These are phyloP conservation scores for Mesocentrotus franciscanus DNA, from an alignment of 53 echinoderm and acorn worm genomes.

Conservation along the genomic window DNA sequence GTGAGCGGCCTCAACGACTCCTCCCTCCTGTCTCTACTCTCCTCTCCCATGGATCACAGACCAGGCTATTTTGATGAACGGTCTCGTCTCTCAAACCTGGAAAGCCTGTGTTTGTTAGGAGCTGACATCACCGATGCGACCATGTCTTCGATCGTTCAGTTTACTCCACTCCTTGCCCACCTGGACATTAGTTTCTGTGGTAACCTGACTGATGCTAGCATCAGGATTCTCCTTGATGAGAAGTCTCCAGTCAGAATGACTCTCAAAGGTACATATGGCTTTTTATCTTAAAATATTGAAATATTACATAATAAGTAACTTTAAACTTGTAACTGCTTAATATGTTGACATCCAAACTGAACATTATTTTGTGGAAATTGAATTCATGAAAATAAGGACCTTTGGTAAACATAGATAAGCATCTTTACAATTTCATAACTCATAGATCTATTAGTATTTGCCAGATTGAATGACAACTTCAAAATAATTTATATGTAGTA, in stretches of 20 bases:
- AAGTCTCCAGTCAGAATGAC: slow-evolving; percentile 77
- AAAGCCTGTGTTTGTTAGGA: slow-evolving; percentile 78
- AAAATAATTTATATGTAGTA: not conserved
- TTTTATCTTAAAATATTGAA: not conserved
- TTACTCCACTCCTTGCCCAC: slow-evolving; percentile 67
- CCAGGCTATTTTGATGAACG: slow-evolving; percentile 91
- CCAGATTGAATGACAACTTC: not conserved
- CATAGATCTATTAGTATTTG: not conserved
- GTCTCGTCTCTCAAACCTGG: slow-evolving; percentile 80
- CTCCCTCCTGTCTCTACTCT: slow-evolving; percentile 73
- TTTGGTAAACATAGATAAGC: not conserved
- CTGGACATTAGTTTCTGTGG: slow-evolving; percentile 92
- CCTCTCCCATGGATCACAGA: slow-evolving; percentile 86
- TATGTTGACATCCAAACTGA: too few relatives aligned
- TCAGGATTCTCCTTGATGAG: slow-evolving; percentile 74
- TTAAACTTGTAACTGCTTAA: too few relatives aligned
- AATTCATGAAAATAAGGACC: not conserved
- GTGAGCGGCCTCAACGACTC: slow-evolving; percentile 82
- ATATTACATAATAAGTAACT: too few relatives aligned
- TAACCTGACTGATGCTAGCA: slow-evolving; percentile 82
- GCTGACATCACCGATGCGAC: slow-evolving; percentile 91
- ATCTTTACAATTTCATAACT: not conserved
- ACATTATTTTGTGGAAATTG: not conserved
- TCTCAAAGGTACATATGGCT: slow-evolving; percentile 74
- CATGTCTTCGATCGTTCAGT: slow-evolving; percentile 75